Percentiles rank a stretch among this genome's conserved stretches.
Conservation (phyloP, 2,888 invertebrate species). For the Hydrotaea cyrtoneurina region DNA sequence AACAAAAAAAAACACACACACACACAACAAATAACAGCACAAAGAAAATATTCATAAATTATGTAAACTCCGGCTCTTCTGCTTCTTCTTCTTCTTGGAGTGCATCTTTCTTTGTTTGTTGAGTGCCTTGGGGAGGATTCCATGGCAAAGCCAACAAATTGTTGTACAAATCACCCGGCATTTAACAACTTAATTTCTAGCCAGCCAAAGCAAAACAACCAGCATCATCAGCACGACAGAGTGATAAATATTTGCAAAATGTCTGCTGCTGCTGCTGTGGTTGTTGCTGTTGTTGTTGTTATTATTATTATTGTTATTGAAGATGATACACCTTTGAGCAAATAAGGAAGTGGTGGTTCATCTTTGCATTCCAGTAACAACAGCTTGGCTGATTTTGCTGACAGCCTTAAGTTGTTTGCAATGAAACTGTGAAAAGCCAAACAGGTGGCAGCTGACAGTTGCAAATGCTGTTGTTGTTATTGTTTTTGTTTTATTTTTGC, state of each 20-base stretch:
- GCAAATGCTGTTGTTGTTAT: not conserved
- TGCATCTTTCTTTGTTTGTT: not conserved
- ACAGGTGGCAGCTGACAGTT: conserved; percentile 59
- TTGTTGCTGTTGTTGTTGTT: not conserved
- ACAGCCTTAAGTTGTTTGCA: not conserved
- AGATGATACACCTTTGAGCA: conserved; percentile 43
- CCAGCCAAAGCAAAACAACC: not conserved
- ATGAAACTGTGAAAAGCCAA: not conserved
- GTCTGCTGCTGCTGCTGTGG: too few species aligned
- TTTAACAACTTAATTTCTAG: conserved; percentile 4
- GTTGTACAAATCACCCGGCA: conserved; percentile 23
- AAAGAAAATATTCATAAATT: conserved; percentile 5
- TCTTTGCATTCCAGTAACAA: conserved; percentile 16
- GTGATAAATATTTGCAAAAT: not conserved
- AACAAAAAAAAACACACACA: not conserved
- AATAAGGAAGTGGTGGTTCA: conserved; percentile 61
- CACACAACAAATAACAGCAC: not conserved
- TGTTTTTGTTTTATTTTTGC: not conserved
- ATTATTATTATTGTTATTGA: conserved; percentile 16
- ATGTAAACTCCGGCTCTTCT: conserved; percentile 1
- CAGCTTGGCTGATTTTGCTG: conserved; percentile 11
- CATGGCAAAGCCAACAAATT: conserved; percentile 7
- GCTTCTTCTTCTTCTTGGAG: not conserved
- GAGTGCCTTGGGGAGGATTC: not conserved
- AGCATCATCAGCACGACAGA: not conserved